phyloP scores from a whole-genome alignment of 2,888 invertebrate genomes.

The Acanthosoma haemorrhoidale region DNA sequence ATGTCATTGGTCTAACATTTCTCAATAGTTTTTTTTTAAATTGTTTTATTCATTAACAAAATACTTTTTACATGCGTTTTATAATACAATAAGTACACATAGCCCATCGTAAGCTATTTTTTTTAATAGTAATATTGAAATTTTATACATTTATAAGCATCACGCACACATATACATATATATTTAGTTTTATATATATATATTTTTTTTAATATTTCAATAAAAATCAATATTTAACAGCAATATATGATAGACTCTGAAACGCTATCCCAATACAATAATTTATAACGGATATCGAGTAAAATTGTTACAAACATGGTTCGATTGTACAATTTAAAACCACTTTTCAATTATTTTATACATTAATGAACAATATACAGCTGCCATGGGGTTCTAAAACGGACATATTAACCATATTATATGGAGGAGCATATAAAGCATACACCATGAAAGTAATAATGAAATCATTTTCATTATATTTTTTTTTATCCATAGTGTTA shows the following conservation, averaged over 20 bases:
- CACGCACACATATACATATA: background rate
- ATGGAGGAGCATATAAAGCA: no score
- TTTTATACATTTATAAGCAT: slow-evolving; percentile 24
- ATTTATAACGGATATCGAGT: no score
- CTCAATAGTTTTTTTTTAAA: slow-evolving; percentile 24
- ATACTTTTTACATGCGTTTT: slow-evolving; percentile 31
- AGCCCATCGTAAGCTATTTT: slow-evolving; percentile 24
- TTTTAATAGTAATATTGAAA: background rate
- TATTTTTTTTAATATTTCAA: background rate
- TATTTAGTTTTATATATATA: no score
- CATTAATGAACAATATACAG: no score
- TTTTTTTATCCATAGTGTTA: no score
- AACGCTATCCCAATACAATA: background rate
- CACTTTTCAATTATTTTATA: no score
- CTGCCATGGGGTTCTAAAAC: background rate
- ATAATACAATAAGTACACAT: slow-evolving; percentile 31
- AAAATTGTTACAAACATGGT: no score
- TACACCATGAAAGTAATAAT: no score
- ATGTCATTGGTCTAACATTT: slow-evolving; percentile 37
- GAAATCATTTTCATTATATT: no score
- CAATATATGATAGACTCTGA: background rate
- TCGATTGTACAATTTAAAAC: no score
- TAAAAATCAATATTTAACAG: slow-evolving; percentile 2
- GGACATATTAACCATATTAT: background rate
- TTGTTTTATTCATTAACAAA: slow-evolving; percentile 21